Conservation (phyloP, 2,888 invertebrate species). For the Acleris cristana region DNA sequence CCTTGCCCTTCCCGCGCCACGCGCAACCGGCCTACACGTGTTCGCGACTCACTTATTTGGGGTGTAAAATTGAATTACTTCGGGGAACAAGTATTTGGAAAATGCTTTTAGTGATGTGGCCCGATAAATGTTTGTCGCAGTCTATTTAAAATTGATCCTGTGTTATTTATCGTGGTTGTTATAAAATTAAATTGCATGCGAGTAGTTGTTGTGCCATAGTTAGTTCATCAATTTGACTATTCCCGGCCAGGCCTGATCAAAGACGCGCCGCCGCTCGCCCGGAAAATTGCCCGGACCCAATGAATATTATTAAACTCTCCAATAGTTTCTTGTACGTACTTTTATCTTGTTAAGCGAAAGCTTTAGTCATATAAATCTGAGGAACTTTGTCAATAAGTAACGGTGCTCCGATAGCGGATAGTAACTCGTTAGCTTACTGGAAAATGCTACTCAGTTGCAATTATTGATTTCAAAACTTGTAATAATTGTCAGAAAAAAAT, state of each 20-base stretch:
- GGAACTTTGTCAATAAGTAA: not conserved
- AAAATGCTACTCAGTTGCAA: no score
- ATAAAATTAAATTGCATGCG: not conserved
- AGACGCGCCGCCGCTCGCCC: slow-evolving; percentile 75
- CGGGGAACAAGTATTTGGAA: slow-evolving; percentile 60
- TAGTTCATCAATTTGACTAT: slow-evolving; percentile 70
- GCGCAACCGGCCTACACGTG: slow-evolving; percentile 56
- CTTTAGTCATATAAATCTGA: slow-evolving; percentile 31
- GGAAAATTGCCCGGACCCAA: slow-evolving; percentile 82
- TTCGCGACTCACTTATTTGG: slow-evolving; percentile 61
- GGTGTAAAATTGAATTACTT: slow-evolving; percentile 70
- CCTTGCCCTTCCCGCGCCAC: slow-evolving; percentile 49
- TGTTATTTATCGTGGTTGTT: slow-evolving; percentile 1
- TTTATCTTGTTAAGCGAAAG: slow-evolving; percentile 63
- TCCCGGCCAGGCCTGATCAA: slow-evolving; percentile 75
- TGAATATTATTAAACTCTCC: slow-evolving; percentile 84
- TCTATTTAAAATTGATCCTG: slow-evolving; percentile 33
- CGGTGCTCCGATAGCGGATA: not conserved
- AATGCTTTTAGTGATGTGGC: slow-evolving; percentile 57
- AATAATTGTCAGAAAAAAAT: no score
- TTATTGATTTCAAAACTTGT: no score
- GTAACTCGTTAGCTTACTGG: no score
- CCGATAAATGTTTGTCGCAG: slow-evolving; percentile 42
- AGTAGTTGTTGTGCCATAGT: slow-evolving; percentile 46
- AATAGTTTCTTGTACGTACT: slow-evolving; percentile 77